Evolutionary conservation across 2,888 invertebrate genomes (phyloP).

Genomic region (Ormyrus nitidulus): DNA sequence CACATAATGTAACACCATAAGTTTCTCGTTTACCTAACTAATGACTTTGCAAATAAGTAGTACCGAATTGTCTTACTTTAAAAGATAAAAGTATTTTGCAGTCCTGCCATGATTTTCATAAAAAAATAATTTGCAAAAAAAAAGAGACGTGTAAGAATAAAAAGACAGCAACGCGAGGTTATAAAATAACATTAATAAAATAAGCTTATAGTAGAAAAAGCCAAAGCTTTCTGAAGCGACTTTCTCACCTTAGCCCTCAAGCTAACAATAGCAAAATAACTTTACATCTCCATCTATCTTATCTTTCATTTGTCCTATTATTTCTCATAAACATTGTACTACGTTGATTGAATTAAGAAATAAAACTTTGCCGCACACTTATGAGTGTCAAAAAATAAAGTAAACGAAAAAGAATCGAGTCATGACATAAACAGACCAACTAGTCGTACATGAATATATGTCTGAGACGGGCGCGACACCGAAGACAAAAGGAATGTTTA

Average conservation of each 20-base stretch:
- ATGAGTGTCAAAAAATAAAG: conserved; percentile 28
- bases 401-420: conserved; percentile 36
- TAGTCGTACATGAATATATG: conserved; percentile 50
- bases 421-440: conserved; percentile 43
- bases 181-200: conserved; percentile 52
- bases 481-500: conserved; percentile 56
- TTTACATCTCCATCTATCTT: conserved; percentile 40
- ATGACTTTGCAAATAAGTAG: conserved; percentile 57
- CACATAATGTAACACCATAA: conserved; percentile 51
- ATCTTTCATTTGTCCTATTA: conserved; percentile 9
- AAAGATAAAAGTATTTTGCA: conserved; percentile 51
- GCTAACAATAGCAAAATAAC: conserved; percentile 55
- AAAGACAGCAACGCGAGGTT: conserved; percentile 52
- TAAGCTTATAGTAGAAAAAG: conserved; percentile 54
- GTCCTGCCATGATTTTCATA: conserved; percentile 39
- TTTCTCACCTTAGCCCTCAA: conserved; percentile 54
- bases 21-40: conserved; percentile 53
- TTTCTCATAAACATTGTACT: conserved; percentile 38
- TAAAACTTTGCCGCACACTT: conserved; percentile 40
- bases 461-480: conserved; percentile 48
- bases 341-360: conserved; percentile 33
- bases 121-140: conserved; percentile 47
- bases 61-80: conserved; percentile 52
- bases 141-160: conserved; percentile 50
- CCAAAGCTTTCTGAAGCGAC: conserved; percentile 51